Conservation (phyloP, 1,140 invertebrate genomes). For the Drosophila nebulosa region DNA sequence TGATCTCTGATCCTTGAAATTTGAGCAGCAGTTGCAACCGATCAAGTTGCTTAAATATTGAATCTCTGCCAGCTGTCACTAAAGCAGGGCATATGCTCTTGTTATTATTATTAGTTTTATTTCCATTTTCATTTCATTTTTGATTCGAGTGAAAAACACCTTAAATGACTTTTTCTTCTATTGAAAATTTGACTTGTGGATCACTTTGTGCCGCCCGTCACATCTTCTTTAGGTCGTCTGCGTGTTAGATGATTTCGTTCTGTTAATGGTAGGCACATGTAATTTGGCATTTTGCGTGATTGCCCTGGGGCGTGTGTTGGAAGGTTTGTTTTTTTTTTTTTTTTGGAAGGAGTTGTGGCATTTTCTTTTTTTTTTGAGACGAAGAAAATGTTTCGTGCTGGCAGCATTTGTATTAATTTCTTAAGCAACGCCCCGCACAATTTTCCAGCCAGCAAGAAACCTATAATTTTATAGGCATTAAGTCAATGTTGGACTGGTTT, state of each 20-base stretch:
- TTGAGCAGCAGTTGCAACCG: slow-evolving; percentile 13
- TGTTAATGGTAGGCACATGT: slow-evolving; percentile 72
- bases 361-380: slow-evolving; percentile 43
- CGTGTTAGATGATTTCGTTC: slow-evolving; percentile 76
- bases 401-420: slow-evolving; percentile 66
- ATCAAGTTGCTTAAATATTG: slow-evolving; percentile 4
- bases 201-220: slow-evolving; percentile 1
- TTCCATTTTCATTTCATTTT: slow-evolving; percentile 19
- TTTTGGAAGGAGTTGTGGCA: slow-evolving; percentile 26
- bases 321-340: slow-evolving; percentile 16
- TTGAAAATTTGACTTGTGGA: slow-evolving; percentile 2
- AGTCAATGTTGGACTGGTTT: slow-evolving; percentile 67
- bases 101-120: background rate
- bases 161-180: slow-evolving; percentile 58
- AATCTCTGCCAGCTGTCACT: slow-evolving; percentile 1
- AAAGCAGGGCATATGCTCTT: background rate
- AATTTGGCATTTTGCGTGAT: slow-evolving; percentile 80
- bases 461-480: slow-evolving; percentile 77
- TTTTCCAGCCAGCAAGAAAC: slow-evolving; percentile 65
- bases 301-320: slow-evolving; percentile 60
- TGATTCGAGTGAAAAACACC: slow-evolving; percentile 54
- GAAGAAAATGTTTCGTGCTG: slow-evolving; percentile 63
- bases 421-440: slow-evolving; percentile 69
- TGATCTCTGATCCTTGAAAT: slow-evolving; percentile 28
- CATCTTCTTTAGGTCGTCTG: slow-evolving; percentile 31